These are phyloP conservation scores for Limnephilus lunatus DNA, from an alignment of 2,888 invertebrate genomes.

Conservation along the genomic window DNA sequence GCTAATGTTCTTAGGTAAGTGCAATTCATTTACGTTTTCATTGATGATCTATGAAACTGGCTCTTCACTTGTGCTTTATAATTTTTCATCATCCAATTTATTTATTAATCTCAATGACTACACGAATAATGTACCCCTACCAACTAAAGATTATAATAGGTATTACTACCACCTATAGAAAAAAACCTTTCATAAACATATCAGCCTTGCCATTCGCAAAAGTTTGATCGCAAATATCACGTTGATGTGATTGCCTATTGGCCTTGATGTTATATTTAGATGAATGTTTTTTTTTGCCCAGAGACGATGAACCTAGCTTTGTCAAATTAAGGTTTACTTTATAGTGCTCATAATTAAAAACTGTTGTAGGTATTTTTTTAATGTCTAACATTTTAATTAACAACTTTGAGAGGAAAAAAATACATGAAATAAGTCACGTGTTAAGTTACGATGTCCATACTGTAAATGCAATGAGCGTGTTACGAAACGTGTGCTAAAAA, in stretches of 20 bases:
- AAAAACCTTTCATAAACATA: background rate
- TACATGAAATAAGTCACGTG: background rate
- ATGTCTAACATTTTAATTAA: background rate
- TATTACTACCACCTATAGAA: background rate
- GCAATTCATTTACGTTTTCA: background rate
- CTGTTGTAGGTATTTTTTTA: background rate
- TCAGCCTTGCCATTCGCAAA: background rate
- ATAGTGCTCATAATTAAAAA: background rate
- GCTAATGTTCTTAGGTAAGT: background rate
- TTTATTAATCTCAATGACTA: slow-evolving; percentile 2
- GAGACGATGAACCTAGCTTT: background rate
- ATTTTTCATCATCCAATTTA: background rate
- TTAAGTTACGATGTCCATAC: background rate
- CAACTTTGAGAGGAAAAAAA: background rate
- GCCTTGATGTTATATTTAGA: background rate
- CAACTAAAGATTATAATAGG: background rate
- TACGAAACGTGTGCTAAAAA: background rate
- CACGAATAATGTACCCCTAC: background rate
- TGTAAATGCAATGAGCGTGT: background rate
- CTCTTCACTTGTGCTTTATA: background rate
- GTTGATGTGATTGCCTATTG: background rate
- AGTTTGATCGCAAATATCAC: background rate
- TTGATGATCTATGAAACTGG: background rate
- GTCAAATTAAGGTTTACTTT: background rate
- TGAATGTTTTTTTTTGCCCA: background rate